A percentile compares a stretch with the other conserved stretches of the same genome.
Evolutionary conservation across 2,797 vertebrate species (phyloP).

Genomic region (Dallia pectoralis): DNA sequence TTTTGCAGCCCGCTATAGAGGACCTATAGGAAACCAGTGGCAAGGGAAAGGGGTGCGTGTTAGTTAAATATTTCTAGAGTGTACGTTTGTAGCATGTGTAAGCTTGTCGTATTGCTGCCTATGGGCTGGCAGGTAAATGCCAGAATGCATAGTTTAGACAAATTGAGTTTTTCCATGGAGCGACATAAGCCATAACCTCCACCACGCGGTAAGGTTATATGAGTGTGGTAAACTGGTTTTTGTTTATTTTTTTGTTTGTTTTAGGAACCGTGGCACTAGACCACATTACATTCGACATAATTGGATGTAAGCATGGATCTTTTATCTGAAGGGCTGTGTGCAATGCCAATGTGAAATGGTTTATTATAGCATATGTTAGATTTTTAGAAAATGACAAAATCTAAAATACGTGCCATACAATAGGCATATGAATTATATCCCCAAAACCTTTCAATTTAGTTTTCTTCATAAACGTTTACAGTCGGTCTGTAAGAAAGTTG

Average conservation of each 20-base stretch:
- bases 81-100: conserved; percentile 62
- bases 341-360: not conserved
- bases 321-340: not conserved
- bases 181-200: too few species aligned
- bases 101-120: conserved; percentile 69
- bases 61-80: not conserved
- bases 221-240: not conserved
- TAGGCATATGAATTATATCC: conserved; percentile 17
- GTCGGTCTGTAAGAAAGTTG: not conserved
- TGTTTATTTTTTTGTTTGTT: not conserved
- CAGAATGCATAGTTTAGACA: conserved; percentile 75
- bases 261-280: not conserved
- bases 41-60: not conserved
- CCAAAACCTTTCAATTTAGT: not conserved
- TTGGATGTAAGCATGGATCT: not conserved
- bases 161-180: not conserved
- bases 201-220: too few species aligned
- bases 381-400: not conserved
- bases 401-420: not conserved
- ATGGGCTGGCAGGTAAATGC: conserved; percentile 71
- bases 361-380: not conserved
- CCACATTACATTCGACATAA: not conserved
- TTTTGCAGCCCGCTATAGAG: not conserved
- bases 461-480: not conserved
- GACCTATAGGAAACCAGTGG: not conserved